A percentile compares a stretch with the other conserved stretches of the same genome.
These are phyloP conservation scores for Penaeus indicus DNA, from an alignment of 1,140 invertebrate species.

Conservation along the genomic window DNA sequence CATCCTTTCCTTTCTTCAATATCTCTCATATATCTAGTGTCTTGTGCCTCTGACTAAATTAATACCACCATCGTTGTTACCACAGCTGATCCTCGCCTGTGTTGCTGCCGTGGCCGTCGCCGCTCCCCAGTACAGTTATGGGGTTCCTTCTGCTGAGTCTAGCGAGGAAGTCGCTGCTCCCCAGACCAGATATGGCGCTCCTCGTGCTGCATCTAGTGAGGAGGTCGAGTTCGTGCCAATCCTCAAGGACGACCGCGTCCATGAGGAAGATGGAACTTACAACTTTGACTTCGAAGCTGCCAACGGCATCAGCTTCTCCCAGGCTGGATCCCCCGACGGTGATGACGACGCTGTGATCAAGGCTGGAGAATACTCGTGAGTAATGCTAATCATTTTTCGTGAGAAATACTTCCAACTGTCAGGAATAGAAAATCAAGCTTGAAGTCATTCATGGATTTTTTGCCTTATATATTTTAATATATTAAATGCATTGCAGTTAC, in stretches of 20 bases:
- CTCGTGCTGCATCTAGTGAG: neutral
- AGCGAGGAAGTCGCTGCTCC: no score
- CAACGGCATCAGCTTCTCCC: slow-evolving; percentile 13
- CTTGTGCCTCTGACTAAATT: no score
- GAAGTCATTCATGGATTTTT: no score
- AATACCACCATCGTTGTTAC: neutral
- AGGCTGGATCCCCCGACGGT: slow-evolving; percentile 25
- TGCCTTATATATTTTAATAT: no score
- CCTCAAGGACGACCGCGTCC: slow-evolving; percentile 32
- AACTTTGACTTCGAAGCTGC: slow-evolving; percentile 22
- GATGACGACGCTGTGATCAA: neutral
- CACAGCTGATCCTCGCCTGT: slow-evolving; percentile 10
- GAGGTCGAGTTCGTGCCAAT: slow-evolving; percentile 20
- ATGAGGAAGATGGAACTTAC: slow-evolving; percentile 19
- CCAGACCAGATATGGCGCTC: neutral
- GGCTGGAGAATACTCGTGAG: slow-evolving; percentile 41
- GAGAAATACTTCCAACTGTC: no score
- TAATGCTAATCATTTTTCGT: neutral
- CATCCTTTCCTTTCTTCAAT: no score
- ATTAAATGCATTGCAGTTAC: no score
- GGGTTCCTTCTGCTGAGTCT: no score
- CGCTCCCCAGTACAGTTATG: neutral
- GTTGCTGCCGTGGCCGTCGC: neutral
- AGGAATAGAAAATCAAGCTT: no score
- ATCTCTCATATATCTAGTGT: no score